Base-by-base conservation (phyloP, 2,113 vertebrate species). In the Marcusenius ussheri region DNA sequence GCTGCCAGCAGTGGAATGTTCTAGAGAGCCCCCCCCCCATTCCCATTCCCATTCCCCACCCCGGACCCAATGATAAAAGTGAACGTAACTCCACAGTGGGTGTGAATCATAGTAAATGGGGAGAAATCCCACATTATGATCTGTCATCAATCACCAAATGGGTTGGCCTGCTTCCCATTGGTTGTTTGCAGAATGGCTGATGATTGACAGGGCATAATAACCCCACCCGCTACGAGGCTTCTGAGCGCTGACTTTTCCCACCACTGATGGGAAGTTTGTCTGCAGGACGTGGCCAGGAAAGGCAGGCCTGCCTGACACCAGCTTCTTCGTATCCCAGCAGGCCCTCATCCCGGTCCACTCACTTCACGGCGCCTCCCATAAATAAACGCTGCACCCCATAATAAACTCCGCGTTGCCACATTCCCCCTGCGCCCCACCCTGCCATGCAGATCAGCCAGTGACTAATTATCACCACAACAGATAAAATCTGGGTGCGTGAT, bases 381-480 rank as follows among this genome's bases (percentile, higher is more conserved):
- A 31, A 46, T 2, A 77, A 3, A 80, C 42, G 7, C 56, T n/a
- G 56, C 95, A 95, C 96, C 96, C 95, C 96, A 51, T 8, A 15
- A 46, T 11, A 88, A 11, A 56, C 42, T 47, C 83, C 0, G 2
- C 15, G 0, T 39, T 2, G 62, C n/a, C 62, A 70, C 62, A 70
- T 70, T 70, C 62, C 62, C 27, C 62, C 35, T 35, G 1, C 1
- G 7, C 31, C 94, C 93, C 96, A 94, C 74, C 74, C 13, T 96
- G 96, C 97, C 97, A 97, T 97, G 97, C 97, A 97, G 97, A 97
- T 97, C 97, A 97, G 97, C 97, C 97, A 97, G 98, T 95, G 97
- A 98, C 97, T 98, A 98, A 99, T 99, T 99, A 99, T 98, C 97
- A 97, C 35, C 98, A 99, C 98, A 98, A 98, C 97, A 98, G 97